These are phyloP conservation scores for Labeo rohita DNA, from an alignment of 2,113 vertebrate genomes.

Conservation along the genomic window DNA sequence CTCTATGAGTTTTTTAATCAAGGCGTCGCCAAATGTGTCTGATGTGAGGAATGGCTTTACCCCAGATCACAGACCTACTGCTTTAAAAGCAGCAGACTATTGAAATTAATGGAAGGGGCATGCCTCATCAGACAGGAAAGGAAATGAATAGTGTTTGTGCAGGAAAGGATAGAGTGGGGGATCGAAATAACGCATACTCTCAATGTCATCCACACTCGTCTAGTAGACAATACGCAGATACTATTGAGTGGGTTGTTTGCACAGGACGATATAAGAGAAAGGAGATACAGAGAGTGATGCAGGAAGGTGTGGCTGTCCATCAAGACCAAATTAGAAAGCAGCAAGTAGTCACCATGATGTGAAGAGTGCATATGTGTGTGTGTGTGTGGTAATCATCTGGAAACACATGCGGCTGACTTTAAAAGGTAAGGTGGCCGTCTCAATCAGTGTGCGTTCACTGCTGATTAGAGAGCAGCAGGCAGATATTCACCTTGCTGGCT, in stretches of 20 bases:
- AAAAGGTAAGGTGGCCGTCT: not conserved
- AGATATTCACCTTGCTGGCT: not conserved
- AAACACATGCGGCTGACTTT: not conserved
- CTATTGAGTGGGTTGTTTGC: not conserved
- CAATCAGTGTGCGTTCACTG: not conserved
- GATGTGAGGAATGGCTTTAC: slow-evolving; percentile 23
- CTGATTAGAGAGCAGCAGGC: slow-evolving; percentile 19
- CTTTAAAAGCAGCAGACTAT: slow-evolving; percentile 27
- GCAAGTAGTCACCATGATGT: not conserved
- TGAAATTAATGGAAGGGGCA: slow-evolving; percentile 33
- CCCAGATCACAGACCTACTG: slow-evolving; percentile 24
- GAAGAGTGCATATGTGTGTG: not conserved
- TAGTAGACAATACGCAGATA: not conserved
- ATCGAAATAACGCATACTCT: not conserved
- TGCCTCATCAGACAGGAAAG: slow-evolving; percentile 41
- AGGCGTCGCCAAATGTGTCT: slow-evolving; percentile 36
- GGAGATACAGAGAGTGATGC: not conserved
- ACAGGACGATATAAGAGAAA: not conserved
- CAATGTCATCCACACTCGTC: slow-evolving; percentile 29
- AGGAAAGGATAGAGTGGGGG: not conserved
- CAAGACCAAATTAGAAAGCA: slow-evolving; percentile 13
- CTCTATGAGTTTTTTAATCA: slow-evolving; percentile 58
- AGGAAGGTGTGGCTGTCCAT: not conserved
- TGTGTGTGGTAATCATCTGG: not conserved
- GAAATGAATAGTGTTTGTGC: slow-evolving; percentile 6